Evolutionary conservation across 2,888 invertebrate species (phyloP).

Genomic region (Lagria hirta): DNA sequence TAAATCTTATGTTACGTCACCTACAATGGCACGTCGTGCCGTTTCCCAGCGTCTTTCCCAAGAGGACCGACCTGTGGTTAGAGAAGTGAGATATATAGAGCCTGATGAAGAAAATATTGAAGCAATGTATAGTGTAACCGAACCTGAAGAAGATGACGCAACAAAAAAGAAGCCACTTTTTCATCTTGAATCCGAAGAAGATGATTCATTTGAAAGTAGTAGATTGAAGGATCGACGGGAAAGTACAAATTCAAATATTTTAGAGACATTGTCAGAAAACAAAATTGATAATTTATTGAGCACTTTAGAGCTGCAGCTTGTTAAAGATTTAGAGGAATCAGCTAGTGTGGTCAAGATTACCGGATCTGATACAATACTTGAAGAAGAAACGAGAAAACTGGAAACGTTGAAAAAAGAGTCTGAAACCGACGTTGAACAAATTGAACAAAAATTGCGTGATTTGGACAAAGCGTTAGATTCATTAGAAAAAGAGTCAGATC

Average conservation of each 20-base stretch:
- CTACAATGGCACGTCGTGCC: conserved; percentile 46
- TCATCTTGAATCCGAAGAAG: conserved; percentile 55
- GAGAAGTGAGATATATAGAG: conserved; percentile 46
- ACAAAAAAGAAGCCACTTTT: conserved; percentile 49
- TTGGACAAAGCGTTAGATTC: conserved; percentile 52
- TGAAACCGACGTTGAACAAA: conserved; percentile 44
- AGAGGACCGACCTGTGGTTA: conserved; percentile 47
- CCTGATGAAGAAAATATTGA: conserved; percentile 44
- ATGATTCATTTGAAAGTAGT: conserved; percentile 36
- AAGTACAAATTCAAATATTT: conserved; percentile 44
- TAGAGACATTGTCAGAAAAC: conserved; percentile 44
- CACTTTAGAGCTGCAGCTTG: conserved; percentile 29
- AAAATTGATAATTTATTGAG: conserved; percentile 41
- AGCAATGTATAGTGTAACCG: conserved; percentile 39
- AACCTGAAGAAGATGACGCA: conserved; percentile 29
- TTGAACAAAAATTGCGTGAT: conserved; percentile 51
- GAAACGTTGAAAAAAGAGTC: conserved; percentile 34
- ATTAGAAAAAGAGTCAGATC: conserved; percentile 44
- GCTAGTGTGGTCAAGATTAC: too few species aligned
- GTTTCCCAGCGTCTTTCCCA: conserved; percentile 47
- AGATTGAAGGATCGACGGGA: conserved; percentile 35
- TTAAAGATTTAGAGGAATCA: conserved; percentile 33
- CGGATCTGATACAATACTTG: conserved; percentile 26
- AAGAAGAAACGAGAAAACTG: conserved; percentile 23
- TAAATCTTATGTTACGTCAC: conserved; percentile 50